Base-by-base conservation (phyloP, 1,140 invertebrate species). In the Mamestra configurata region DNA sequence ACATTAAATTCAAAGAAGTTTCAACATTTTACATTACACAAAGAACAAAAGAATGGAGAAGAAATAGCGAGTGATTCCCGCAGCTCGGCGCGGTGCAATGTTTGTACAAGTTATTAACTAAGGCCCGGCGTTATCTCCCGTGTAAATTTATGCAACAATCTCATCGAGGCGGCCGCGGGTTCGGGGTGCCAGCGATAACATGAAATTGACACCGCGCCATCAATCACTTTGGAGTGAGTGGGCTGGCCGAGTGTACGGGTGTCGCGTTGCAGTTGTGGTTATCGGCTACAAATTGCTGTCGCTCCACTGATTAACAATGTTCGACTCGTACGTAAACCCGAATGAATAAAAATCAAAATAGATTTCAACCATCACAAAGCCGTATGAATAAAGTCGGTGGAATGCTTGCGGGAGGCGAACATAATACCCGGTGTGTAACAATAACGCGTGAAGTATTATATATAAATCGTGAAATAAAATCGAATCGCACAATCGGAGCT, bases 201-300 rank as follows among this genome's bases (percentile, higher is more conserved):
- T 80, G 86, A 85, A 87, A 92, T 88, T 89, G 90, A 93, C 89
- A 90, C 86, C 79, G 77, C 79, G 75, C 83, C 84, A 92, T 92
- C 91, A 92, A 92, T 93, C 91, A 93, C 84, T 85, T 73, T 78
- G 55, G 70, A 88, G 81, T 70, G 88, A 89, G 88, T 86, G 86
- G 85, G 84, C 82, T 82, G 89, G 83, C 84, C 83, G 84, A 85
- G 85, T 82, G 78, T 77, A 71, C 71, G 55, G 86, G 88, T 87
- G 84, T 92, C 86, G 85, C 77, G 88, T 93, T 90, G 85, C 88
- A 89, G 79, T 89, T 90, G 91, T 83, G 91, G 91, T 90, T 89
- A 91, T 91, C 86, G 86, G 79, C 71, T 87, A 91, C 90, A 93
- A 92, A 91, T 92, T 92, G 90, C 86, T 87, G 87, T 89, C 89